Evolutionary conservation across 2,797 vertebrate genomes (phyloP).

Genomic region (Sebastes oblongus): DNA sequence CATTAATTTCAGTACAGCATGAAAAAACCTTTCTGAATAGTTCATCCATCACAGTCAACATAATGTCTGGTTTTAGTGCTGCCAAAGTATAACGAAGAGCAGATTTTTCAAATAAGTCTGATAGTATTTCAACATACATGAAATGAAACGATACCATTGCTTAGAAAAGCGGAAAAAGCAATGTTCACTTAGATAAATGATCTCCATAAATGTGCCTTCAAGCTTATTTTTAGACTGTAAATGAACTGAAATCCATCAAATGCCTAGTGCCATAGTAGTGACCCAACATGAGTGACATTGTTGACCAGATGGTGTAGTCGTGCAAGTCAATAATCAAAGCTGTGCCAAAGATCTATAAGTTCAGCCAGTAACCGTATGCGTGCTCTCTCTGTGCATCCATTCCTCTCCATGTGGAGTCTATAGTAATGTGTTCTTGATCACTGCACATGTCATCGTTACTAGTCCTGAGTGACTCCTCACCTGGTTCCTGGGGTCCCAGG

Average conservation of each 20-base stretch:
- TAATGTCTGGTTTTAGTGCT: too few relatives aligned
- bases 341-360: background rate
- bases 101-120: too few relatives aligned
- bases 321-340: background rate
- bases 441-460: too few relatives aligned
- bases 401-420: background rate
- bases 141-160: too few relatives aligned
- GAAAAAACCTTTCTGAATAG: too few relatives aligned
- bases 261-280: background rate
- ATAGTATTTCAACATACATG: too few relatives aligned
- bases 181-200: background rate
- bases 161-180: too few relatives aligned
- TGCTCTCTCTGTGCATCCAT: background rate
- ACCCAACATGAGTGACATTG: background rate
- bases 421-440: too few relatives aligned
- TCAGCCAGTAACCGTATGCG: background rate
- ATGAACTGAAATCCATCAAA: background rate
- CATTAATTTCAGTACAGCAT: too few relatives aligned
- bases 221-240: background rate
- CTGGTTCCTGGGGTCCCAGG: constrained; percentile 95
- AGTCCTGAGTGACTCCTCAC: constrained; percentile 65
- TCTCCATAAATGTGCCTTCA: background rate
- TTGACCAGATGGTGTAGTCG: background rate
- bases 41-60: too few relatives aligned
- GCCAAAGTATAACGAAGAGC: too few relatives aligned